Evolutionary conservation across 2,888 invertebrate species (phyloP).

Genomic region (Apotomis turbidana): DNA sequence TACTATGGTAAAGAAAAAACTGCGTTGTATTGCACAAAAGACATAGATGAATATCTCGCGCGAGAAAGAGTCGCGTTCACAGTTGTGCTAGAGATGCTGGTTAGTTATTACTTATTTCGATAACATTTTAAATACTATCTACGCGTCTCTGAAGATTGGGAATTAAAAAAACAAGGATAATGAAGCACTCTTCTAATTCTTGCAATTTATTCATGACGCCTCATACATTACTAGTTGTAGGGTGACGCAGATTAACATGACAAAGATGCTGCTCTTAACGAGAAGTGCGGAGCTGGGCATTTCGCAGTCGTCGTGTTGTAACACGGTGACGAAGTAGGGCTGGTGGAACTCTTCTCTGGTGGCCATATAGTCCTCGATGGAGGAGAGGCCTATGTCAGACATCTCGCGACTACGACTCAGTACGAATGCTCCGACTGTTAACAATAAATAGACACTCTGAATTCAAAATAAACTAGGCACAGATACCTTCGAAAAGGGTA

Average conservation of each 20-base stretch:
- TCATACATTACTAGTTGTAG: slow-evolving; percentile 18
- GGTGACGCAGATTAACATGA: slow-evolving; percentile 61
- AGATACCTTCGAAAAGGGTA: too few relatives aligned
- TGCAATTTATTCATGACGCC: not conserved
- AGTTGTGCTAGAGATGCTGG: too few relatives aligned
- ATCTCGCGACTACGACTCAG: slow-evolving; percentile 64
- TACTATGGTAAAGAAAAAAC: too few relatives aligned
- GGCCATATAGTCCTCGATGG: slow-evolving; percentile 55
- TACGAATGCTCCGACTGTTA: slow-evolving; percentile 69
- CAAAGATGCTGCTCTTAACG: slow-evolving; percentile 67
- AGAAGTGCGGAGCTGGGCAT: slow-evolving; percentile 66
- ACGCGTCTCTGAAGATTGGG: too few relatives aligned
- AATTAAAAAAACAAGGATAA: too few relatives aligned
- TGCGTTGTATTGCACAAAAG: too few relatives aligned
- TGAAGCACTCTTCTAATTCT: too few relatives aligned
- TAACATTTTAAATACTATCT: too few relatives aligned
- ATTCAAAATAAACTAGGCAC: too few relatives aligned
- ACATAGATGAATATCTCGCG: too few relatives aligned
- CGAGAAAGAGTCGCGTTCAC: too few relatives aligned
- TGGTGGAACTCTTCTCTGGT: slow-evolving; percentile 59
- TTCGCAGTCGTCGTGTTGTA: slow-evolving; percentile 61
- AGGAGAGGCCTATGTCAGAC: slow-evolving; percentile 44
- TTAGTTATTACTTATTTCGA: too few relatives aligned
- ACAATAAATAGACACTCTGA: not conserved
- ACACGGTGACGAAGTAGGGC: slow-evolving; percentile 60